These are phyloP conservation scores for Tauraco erythrolophus DNA, from an alignment of 2,113 vertebrate species.

Conservation along the genomic window DNA sequence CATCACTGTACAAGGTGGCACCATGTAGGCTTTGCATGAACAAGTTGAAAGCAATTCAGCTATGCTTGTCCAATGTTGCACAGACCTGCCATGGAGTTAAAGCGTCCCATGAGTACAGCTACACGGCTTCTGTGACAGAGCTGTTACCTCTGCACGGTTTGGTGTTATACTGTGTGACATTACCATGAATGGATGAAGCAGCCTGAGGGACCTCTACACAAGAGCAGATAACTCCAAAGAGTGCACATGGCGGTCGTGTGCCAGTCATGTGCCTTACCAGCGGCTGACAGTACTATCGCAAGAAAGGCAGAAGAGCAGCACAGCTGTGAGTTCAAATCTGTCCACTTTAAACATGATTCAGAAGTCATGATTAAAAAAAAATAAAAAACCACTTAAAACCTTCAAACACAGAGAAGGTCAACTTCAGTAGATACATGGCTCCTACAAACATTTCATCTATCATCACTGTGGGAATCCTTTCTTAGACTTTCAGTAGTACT, in stretches of 20 bases:
- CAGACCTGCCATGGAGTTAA: not conserved
- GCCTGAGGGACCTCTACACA: not conserved
- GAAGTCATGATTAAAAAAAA: not conserved
- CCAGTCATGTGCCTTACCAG: not conserved
- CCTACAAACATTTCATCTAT: not conserved
- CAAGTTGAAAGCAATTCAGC: not conserved
- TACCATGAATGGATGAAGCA: not conserved
- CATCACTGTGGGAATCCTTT: not conserved
- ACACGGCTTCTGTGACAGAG: not conserved
- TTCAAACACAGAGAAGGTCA: not conserved
- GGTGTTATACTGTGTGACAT: not conserved
- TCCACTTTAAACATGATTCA: not conserved
- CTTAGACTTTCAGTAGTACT: not conserved
- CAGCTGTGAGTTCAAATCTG: not conserved
- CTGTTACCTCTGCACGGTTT: not conserved
- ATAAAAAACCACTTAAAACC: not conserved
- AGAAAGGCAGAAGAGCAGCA: not conserved
- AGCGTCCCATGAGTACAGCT: rapidly evolving
- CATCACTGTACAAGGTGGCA: not conserved
- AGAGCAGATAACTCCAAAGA: not conserved
- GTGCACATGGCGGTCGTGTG: not conserved
- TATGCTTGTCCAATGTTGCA: too few relatives aligned
- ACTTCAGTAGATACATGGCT: not conserved
- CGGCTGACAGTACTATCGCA: rapidly evolving
- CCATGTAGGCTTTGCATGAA: not conserved